Base-by-base conservation (phyloP, 2,888 invertebrate species). In the Eledone cirrhosa region DNA sequence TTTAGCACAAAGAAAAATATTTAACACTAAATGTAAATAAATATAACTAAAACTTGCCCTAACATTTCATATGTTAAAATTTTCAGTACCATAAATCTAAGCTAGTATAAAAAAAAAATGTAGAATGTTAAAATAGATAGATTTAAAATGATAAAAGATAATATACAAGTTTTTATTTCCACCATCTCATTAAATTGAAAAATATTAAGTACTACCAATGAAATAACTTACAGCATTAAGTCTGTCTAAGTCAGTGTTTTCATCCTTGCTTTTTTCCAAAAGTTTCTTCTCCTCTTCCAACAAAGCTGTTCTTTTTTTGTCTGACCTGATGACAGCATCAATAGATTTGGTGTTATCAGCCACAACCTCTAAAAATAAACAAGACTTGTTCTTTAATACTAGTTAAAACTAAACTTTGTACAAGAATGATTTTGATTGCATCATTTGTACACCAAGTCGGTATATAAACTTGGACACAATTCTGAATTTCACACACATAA, bases 281-380 rank as follows among this genome's bases (percentile, higher is more conserved):
- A 98, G 91, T 81, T 94, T 93, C 86, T 95, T 97, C 89, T 95
- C 95, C 90, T 98, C 97, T 24, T 94, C 93, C 76, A 98, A 90
- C 79, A 99, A 91, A 82, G 93, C 93, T 72, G 94, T 94, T 80
- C 99, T 93, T 90, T 97, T 97, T 14, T 94, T 94, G 91, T 99
- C 99, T 0, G 99, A 96, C 82, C 95, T 96, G 13, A 99, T 92
- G 19, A 99, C 95, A 0, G 97, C 96, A 81, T 97, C 95, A 1
- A 99, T 97, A 0, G 99, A 98, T 16, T 96, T 94, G 78, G 95
- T 94, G 84, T 97, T 95, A 88, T 98, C 98, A 8, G 98, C 98
- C 0, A 96, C 94, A 41, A 99, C 98, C 93, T 99, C 99, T 93
- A 96, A 48, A 86, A 78, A 53, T 48, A 80, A 19, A 48, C 48